A percentile compares a stretch with the other conserved stretches of the same genome.
These are phyloP conservation scores for Gobiocypris rarus DNA, from an alignment of 2,113 vertebrate species.

Conservation along the genomic window DNA sequence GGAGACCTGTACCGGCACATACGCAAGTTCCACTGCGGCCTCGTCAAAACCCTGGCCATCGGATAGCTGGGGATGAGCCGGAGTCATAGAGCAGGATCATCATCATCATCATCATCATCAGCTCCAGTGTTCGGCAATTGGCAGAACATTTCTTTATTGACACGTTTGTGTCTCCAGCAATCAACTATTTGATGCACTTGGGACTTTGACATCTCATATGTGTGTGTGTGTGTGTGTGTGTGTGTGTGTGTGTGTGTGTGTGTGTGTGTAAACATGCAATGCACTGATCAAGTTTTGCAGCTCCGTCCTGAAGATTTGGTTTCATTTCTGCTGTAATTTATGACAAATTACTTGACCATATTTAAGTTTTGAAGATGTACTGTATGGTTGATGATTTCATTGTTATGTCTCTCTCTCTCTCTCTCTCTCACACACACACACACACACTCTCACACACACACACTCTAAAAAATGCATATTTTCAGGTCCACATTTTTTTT, in stretches of 20 bases:
- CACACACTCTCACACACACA: no score
- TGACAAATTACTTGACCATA: not conserved
- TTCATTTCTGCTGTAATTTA: conserved; percentile 2
- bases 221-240: not conserved
- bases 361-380: not conserved
- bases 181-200: conserved; percentile 38
- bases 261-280: not conserved
- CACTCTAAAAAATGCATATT: no score
- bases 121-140: conserved; percentile 32
- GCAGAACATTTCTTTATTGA: not conserved
- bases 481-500: no score
- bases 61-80: conserved; percentile 63
- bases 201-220: not conserved
- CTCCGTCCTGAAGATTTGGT: conserved; percentile 1
- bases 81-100: no score
- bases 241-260: not conserved
- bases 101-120: not conserved
- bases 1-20: conserved; percentile 97
- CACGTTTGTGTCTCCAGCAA: not conserved
- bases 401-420: not conserved
- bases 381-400: not conserved
- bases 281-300: not conserved
- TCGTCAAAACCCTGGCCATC: conserved; percentile 86
- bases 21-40: conserved; percentile 98
- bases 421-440: no score